Evolutionary conservation across 2,888 invertebrate genomes (phyloP), one percentile per base, ranked within the genome.

Genomic region (Dione juno): DNA sequence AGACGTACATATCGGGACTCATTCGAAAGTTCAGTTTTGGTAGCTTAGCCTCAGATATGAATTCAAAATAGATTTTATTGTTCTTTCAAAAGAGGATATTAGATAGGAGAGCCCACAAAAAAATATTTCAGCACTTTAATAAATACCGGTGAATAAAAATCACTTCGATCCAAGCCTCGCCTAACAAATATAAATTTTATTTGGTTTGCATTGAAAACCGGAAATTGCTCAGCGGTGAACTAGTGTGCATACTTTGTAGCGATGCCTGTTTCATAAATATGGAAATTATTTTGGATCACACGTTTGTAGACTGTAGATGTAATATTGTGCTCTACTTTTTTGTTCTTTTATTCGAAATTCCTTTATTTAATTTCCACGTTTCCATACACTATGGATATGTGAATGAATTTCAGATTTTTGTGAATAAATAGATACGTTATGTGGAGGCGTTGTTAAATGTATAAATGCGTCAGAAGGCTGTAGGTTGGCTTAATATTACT

Each of bases 211-310:
- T 70, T 70, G 59, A 67, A 67, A 65, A 50, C 59, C 70, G 67
- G 70, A 73, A 67, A 73, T 70, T 65, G 67, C 67, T 58, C 50
- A 52, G 52, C 53, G 71, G 64, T 71, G 67, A 61, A 61, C 61
- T 45, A 61, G 61, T 28, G 43, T 28, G 45, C 28, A 28, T 37
- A 57, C 57, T 61, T 61, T 35, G 45, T 28, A 45, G 9, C 28
- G 45, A 61, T 61, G 45, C 61, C 28, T 16, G 61, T 61, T 61
- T 61, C 45, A 45, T 45, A 61, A 45, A 61, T 61, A 61, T 61
- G 61, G n/a, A 61, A 61, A 45, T n/a, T 35, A 61, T 43, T 45
- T 16, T 16, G 37, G 11, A 57, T 37, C 16, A 37, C 37, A 16
- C 48, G 16, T 48, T n/a, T n/a, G n/a, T 52, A 52, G 9, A 37